phyloP scores from a whole-genome alignment of 2,113 vertebrate species.

The Osmerus mordax region DNA sequence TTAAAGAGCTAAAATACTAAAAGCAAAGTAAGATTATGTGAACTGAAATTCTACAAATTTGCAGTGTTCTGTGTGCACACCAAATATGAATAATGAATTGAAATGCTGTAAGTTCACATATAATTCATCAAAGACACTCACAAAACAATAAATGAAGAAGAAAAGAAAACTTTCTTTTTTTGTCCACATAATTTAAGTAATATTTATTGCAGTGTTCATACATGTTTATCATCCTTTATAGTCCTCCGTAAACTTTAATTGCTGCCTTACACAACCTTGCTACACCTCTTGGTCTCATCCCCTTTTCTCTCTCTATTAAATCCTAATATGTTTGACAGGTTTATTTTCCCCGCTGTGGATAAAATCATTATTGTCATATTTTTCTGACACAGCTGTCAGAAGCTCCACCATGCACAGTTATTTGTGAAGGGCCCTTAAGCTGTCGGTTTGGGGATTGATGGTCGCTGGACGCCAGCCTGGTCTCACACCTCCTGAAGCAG shows the following conservation, averaged over 20 bases:
- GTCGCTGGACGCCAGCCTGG: constrained; percentile 16
- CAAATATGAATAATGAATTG: constrained; percentile 5
- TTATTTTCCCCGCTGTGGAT: constrained; percentile 50
- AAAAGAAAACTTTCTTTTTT: background rate
- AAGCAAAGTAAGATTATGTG: too few relatives aligned
- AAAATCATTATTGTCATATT: constrained; percentile 59
- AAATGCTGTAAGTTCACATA: background rate
- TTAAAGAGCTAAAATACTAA: too few relatives aligned
- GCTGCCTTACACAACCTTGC: background rate
- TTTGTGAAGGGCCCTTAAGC: constrained; percentile 43
- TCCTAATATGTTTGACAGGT: constrained; percentile 52
- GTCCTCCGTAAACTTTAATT: background rate
- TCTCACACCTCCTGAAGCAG: constrained; percentile 26
- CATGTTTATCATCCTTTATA: background rate
- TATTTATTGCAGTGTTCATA: background rate
- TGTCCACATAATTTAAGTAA: background rate
- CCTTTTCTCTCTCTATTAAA: constrained; percentile 34
- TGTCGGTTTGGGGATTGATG: constrained; percentile 44
- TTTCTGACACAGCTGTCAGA: constrained; percentile 39
- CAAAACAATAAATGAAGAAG: background rate
- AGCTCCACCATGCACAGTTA: constrained; percentile 25
- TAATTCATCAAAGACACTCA: constrained; percentile 4
- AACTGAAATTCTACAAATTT: too few relatives aligned
- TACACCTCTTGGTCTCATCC: background rate
- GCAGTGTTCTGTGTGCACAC: background rate